Base-by-base conservation (phyloP, 2,113 vertebrate genomes). In the Micromys minutus region DNA sequence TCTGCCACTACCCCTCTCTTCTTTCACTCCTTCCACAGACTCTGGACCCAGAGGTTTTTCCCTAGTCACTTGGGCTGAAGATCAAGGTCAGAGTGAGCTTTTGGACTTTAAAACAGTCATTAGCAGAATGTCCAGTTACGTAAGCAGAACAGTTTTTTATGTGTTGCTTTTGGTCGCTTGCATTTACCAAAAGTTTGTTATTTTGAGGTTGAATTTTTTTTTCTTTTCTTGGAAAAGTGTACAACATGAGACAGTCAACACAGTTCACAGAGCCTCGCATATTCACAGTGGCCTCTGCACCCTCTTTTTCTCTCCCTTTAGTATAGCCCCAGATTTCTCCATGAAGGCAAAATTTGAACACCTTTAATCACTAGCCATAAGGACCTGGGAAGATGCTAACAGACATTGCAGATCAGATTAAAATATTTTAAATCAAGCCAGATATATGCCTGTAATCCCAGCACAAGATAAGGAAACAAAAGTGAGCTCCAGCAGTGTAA, bases 211-310 rank as follows among this genome's bases (percentile, higher is more conserved):
- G 88, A 34, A 72, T n/a, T 17, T 65, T n/a, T 17, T 65, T 83
- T 71, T 31, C n/a, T 88, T 92, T 79, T 79, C 59, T 90, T 75
- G 55, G 94, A 95, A 39, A 89, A 42, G n/a, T 39, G 15, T 45
- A 9, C 15, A 19, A 42, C 57, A 31, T 63, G 80, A 63, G 45
- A 45, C 15, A 84, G 17, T 24, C n/a, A 63, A 63, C 36, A 29
- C 7, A 63, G 57, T 36, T 52, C 67, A 61, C 4, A 8, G 50
- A 55, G 12, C 29, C 47, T 59, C 47, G 29, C 88, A 89, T 45
- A 74, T 19, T 52, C 15, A 52, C 45, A 26, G 34, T 31, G 91
- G 21, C n/a, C 95, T 63, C 84, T 55, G 22, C 34, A 72, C 5
- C 65, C 57, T 55, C 2, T 45, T 83, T 2, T 24, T 55, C 94